These are phyloP conservation scores for Morelia viridis DNA, from an alignment of 2,797 vertebrate species.

Conservation along the genomic window DNA sequence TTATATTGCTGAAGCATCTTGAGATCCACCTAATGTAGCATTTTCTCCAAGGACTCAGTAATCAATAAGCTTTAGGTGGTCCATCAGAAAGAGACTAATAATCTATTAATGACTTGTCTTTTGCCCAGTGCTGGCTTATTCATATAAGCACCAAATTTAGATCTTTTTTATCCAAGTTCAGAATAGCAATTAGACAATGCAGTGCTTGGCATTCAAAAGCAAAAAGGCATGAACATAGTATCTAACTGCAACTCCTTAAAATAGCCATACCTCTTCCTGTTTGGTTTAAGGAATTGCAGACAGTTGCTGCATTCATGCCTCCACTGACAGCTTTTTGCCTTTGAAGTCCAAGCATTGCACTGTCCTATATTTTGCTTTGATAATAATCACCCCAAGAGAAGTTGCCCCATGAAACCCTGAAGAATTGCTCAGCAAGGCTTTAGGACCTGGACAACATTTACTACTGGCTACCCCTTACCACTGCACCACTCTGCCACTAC, in stretches of 20 bases:
- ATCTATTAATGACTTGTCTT: too few species aligned
- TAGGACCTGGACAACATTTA: not conserved
- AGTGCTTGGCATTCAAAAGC: not conserved
- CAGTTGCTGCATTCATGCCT: too few species aligned
- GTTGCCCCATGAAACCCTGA: not conserved
- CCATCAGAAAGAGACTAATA: not conserved
- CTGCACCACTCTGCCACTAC: not conserved
- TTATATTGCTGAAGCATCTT: not conserved
- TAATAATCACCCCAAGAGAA: not conserved
- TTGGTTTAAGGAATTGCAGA: too few species aligned
- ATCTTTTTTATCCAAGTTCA: not conserved
- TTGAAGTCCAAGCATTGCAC: too few species aligned
- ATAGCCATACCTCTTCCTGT: too few species aligned
- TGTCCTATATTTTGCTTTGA: too few species aligned
- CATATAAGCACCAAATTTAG: not conserved
- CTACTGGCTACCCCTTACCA: not conserved
- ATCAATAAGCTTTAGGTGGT: not conserved
- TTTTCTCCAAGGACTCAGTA: not conserved
- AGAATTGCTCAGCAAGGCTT: not conserved
- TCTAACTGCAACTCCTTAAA: not conserved
- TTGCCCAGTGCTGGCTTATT: not conserved
- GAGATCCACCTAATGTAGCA: not conserved
- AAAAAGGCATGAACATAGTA: not conserved
- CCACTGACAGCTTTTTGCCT: too few species aligned
- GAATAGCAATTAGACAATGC: not conserved